Evolutionary conservation across 2,797 vertebrate genomes (phyloP).

Genomic region (Caiman crocodilus): DNA sequence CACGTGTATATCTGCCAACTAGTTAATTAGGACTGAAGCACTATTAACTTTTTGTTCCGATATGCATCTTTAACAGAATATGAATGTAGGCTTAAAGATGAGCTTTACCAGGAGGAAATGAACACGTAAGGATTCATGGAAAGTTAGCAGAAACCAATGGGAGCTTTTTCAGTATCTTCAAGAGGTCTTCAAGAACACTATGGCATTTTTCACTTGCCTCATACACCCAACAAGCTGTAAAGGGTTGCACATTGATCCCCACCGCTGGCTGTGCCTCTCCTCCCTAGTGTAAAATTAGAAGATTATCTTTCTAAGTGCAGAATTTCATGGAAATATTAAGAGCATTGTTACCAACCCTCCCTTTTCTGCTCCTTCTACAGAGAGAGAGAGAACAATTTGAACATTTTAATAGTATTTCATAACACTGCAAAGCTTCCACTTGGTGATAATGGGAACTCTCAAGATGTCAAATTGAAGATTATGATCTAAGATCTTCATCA

Average conservation of each 20-base stretch:
- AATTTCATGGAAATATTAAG: background rate
- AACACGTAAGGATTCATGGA: background rate
- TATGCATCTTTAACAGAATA: background rate
- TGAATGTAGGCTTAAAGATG: background rate
- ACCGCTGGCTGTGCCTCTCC: background rate
- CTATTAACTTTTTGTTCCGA: background rate
- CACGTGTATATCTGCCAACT: background rate
- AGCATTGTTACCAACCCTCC: background rate
- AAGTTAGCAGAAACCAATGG: background rate
- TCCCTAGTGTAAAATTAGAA: slow-evolving; percentile 11
- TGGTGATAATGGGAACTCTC: slow-evolving; percentile 40
- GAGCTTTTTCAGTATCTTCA: background rate
- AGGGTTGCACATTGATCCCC: background rate
- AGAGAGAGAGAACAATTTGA: background rate
- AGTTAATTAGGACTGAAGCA: background rate
- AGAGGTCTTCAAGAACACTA: background rate
- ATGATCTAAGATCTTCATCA: slow-evolving; percentile 23
- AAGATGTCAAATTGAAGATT: slow-evolving; percentile 55
- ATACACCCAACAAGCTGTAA: background rate
- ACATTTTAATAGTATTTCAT: background rate
- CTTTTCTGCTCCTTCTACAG: background rate
- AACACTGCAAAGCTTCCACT: slow-evolving; percentile 24
- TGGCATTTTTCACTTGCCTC: background rate
- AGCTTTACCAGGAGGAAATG: background rate
- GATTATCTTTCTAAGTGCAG: background rate